Conservation (phyloP, 37 sponge, comb jelly and placozoan species). For the Beroe ovata region DNA sequence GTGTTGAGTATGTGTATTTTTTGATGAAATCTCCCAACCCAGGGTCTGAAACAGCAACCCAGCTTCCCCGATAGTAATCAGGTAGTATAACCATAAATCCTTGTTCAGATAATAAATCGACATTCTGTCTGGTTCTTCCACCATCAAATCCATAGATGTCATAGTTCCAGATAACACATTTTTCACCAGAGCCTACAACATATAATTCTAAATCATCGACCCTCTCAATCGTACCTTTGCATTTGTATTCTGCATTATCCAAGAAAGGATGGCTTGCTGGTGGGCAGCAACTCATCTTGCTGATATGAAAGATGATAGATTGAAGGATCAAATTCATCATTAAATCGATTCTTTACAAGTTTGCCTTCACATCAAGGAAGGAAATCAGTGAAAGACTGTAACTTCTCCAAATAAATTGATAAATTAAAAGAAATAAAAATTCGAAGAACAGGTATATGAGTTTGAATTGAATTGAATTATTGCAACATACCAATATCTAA, state of each 20-base stretch:
- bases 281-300: slow-evolving; percentile 41
- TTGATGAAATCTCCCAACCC: slow-evolving; percentile 49
- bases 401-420: too few relatives aligned
- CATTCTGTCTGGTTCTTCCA: slow-evolving; percentile 52
- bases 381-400: too few relatives aligned
- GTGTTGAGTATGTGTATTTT: not conserved
- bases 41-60: slow-evolving; percentile 15
- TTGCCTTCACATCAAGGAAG: too few relatives aligned
- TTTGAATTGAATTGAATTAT: too few relatives aligned
- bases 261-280: not conserved
- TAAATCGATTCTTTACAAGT: too few relatives aligned
- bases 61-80: slow-evolving; percentile 53
- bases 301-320: too few relatives aligned
- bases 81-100: slow-evolving; percentile 53
- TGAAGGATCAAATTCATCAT: too few relatives aligned
- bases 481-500: too few relatives aligned
- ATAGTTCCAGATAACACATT: slow-evolving; percentile 58
- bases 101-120: not conserved
- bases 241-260: slow-evolving; percentile 32
- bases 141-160: slow-evolving; percentile 63
- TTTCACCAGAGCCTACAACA: slow-evolving; percentile 60
- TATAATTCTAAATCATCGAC: slow-evolving; percentile 61
- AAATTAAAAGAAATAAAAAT: too few relatives aligned
- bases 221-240: slow-evolving; percentile 41
- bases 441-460: too few relatives aligned